Base-by-base conservation (phyloP, 35 echinoderm and acorn worm genomes). In the Heliocidaris erythrogramma region DNA sequence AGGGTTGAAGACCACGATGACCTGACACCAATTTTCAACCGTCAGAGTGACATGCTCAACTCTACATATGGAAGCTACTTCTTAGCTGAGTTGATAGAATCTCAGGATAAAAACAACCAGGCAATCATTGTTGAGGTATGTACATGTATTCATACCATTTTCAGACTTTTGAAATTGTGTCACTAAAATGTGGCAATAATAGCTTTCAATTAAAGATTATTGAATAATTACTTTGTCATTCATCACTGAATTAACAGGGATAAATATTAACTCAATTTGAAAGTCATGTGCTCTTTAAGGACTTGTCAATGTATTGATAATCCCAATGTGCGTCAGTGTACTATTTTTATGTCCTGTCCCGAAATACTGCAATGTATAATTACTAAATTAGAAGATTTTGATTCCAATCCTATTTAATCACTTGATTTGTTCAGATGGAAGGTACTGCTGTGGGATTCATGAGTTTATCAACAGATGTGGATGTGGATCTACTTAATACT, bases 1-100 rank as follows among this genome's bases (percentile, higher is more conserved):
- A 99, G 98, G 88, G 97, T 99, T 85, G 98, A 99, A 93, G 98
- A 99, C 90, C 98, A 99, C 89, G 98, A 99, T 97, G 98, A 99
- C 91, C 84, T 99, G 90, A 99, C 98, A 17, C 98, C 98, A 32
- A 99, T 99, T 30, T 99, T 99, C 86, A 99, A 99, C 88, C 95
- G 97, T 90, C 98, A 99, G 96, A 99, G 98, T 97, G 97, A 99
- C 94, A 99, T 99, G 98, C 88, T 99, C 14, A 96, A 95, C 5
- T 95, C 93, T 8, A 97, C 97, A 30, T 99, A 99, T 93, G 98
- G 98, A 49, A 92, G 96, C 94, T 99, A 94, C 88, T 99, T 99
- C 85, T 85, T 99, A 32, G 98, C 98, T 27, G 98, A 99, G 87
- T 93, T 99, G 93, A 99, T 99, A 24, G 98, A 99, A 88, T 97